Base-by-base conservation (phyloP, 2,797 vertebrate species). In the Varecia variegata region DNA sequence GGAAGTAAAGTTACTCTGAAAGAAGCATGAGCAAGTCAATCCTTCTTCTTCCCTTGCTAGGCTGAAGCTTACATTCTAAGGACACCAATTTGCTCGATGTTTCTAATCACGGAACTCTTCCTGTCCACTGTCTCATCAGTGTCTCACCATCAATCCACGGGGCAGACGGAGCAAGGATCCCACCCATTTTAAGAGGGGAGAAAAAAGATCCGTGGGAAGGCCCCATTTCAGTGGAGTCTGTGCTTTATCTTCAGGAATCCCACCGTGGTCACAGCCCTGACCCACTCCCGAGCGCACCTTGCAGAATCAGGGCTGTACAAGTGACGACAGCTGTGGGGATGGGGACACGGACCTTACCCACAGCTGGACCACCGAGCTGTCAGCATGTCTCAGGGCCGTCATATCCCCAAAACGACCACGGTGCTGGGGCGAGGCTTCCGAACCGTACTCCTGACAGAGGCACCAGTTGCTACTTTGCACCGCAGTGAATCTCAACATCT, bases 401-500 rank as follows among this genome's bases (percentile, higher is more conserved):
- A 5, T 23, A 30, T n/a, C 6, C 60, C 38, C 0, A 2, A 85
- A 71, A 81, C 0, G 15, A 32, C 76, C n/a, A 30, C 0, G 2
- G 40, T 21, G 71, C 14, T 7, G 77, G 10, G 30, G 47, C 0
- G 1, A 86, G 82, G 21, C 45, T 74, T 87, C 58, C 45, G 90
- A 93, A 87, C 88, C 83, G 87, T 11, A 58, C 67, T 67, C 70
- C 60, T 32, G 70, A 74, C 74, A 89, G 58, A 83, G 89, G 79
- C 82, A 90, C 93, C 90, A 52, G 95, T 82, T 35, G 90, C 92
- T 92, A 81, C 87, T 96, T 79, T 1, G 3, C 65, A 47, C 27
- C 0, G 15, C 68, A 80, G 76, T 84, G 73, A 92, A 90, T 95
- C 88, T 80, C 15, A 3, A 54, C 88, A 90, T 97, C 91, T 93